A percentile compares a stretch with the other conserved stretches of the same genome.
phyloP scores from a whole-genome alignment of 2,797 vertebrate genomes.

The Malacoraja senta region DNA sequence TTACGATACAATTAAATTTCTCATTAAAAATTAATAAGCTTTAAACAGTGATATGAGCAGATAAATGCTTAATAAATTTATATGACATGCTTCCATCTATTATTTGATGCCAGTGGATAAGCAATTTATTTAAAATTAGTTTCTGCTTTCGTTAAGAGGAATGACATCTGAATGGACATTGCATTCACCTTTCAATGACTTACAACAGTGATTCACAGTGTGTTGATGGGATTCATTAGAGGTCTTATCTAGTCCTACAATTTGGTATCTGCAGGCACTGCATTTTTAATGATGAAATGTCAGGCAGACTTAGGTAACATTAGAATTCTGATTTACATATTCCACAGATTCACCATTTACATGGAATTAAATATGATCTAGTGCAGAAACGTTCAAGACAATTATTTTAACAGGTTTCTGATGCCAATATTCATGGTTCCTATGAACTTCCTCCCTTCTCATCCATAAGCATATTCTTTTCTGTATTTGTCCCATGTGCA shows the following conservation, averaged over 20 bases:
- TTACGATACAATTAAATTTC: background rate
- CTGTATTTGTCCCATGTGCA: background rate
- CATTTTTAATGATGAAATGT: background rate
- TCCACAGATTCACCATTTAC: background rate
- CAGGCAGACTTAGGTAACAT: background rate
- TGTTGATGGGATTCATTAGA: background rate
- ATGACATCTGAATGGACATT: background rate
- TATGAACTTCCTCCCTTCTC: background rate
- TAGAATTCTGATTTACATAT: background rate
- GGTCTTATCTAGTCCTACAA: background rate
- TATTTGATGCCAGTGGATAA: background rate
- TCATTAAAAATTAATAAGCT: constrained; percentile 1
- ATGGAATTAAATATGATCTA: background rate
- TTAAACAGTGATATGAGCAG: background rate
- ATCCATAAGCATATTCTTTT: background rate
- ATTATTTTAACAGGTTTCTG: background rate
- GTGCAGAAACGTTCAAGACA: background rate
- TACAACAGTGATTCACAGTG: background rate
- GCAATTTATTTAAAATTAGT: background rate
- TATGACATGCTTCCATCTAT: background rate
- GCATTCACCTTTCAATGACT: background rate
- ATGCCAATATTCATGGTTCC: background rate
- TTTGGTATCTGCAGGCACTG: background rate
- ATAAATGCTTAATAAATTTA: background rate
- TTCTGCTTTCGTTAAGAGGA: background rate